phyloP scores from a whole-genome alignment of 2,888 invertebrate species.

The Mamestra brassicae region DNA sequence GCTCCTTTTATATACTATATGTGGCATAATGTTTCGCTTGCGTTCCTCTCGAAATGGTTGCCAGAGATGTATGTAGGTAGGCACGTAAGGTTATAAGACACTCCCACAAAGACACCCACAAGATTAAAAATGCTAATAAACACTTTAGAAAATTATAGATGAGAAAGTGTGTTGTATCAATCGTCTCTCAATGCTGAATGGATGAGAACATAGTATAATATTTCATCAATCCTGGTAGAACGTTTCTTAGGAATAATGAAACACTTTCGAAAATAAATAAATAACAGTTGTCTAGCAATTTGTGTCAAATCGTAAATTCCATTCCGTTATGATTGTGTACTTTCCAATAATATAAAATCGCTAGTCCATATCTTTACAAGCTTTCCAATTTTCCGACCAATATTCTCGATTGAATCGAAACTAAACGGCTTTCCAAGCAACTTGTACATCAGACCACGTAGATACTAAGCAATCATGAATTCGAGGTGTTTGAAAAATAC shows the following conservation, averaged over 20 bases:
- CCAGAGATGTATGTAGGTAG: too few relatives aligned
- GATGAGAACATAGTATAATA: not conserved
- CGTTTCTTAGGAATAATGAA: not conserved
- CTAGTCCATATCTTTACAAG: slow-evolving; percentile 23
- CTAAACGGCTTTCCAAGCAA: slow-evolving; percentile 33
- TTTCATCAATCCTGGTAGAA: too few relatives aligned
- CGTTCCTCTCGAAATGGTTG: not conserved
- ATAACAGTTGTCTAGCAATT: not conserved
- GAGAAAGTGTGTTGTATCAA: too few relatives aligned
- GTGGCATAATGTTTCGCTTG: not conserved
- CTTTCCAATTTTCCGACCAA: slow-evolving; percentile 38
- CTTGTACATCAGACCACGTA: slow-evolving; percentile 54
- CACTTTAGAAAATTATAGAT: too few relatives aligned
- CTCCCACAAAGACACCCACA: too few relatives aligned
- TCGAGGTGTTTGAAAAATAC: slow-evolving; percentile 45
- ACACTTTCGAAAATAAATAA: not conserved
- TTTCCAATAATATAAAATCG: slow-evolving; percentile 21
- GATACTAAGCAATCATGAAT: slow-evolving; percentile 70
- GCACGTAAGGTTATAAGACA: too few relatives aligned
- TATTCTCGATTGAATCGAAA: slow-evolving; percentile 41
- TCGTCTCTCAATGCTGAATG: too few relatives aligned
- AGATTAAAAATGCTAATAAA: too few relatives aligned
- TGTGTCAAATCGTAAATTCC: not conserved
- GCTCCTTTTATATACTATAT: not conserved
- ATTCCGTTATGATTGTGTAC: not conserved